Evolutionary conservation across 64 coral and sea anemone genomes (phyloP), one percentile per base, ranked within the genome.

Genomic region (Exaiptasia diaphana): DNA sequence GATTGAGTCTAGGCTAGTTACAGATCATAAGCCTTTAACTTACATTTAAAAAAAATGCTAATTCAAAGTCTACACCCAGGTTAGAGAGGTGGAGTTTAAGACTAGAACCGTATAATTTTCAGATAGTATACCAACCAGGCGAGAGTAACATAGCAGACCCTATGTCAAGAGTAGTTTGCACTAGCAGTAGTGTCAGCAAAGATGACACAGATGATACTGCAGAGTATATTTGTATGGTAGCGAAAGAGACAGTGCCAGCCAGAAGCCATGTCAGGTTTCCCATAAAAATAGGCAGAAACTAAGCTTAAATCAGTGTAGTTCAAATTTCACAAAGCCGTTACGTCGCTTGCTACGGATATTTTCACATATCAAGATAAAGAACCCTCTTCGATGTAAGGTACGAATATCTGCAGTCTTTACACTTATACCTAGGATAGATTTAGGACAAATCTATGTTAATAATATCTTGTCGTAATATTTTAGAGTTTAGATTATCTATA

Each of bases 1-100:
- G 3, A 74, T 32, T 18, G 44, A 43, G 53, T 74, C 44, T 64
- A 28, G 37, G 2, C 11, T 85, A 0, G 65, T 59, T 9, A 74
- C 52, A 0, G 82, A 73, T 33, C 82, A 85, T 36, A 74, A 85
- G 3, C 82, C 82, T 0, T 20, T 85, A 25, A 60, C 22, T 5
- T 5, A 27, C 29, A 74, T 74, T 1, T 73, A n/a, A 59, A 73
- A 40, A 41, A 18, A 40, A 41, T 31, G 57, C 34, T 9, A 45
- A 17, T 1, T 73, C 82, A 11, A 85, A 71, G 28, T 41, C 82
- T 14, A 49, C n/a, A 3, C 37, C 82, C 37, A 18, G 52, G 26
- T 39, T 85, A 13, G 82, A 85, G 24, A 44, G 52, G 14, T 85
- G 82, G 82, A 43, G 43, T 48, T 26, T 85, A 5, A 38, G 37